Evolutionary conservation across 2,888 invertebrate genomes (phyloP), one percentile per base, ranked within the genome.

Genomic region (Drosophila falleni): DNA sequence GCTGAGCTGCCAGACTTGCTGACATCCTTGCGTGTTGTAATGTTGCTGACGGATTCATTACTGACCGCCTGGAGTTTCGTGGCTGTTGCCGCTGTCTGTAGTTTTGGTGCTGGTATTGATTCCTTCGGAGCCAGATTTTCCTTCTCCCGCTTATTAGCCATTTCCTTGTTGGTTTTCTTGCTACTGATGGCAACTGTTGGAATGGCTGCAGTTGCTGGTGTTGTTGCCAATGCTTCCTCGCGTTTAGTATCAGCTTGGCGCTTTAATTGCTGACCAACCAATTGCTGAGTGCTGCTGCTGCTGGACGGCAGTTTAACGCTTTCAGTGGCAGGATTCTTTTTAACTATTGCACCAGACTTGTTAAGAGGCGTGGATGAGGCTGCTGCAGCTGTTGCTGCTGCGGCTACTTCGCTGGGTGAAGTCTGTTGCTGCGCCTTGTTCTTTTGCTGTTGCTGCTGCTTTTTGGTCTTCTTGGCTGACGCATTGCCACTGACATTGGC

Each of bases 1-100:
- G 42, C 16, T 13, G 50, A 35, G 35, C 29, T 31, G 39, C 44
- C 33, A 15, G 33, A 31, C 16, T 31, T 61, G 37, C 39, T 51
- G 29, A 47, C 9, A 3, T 95, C 95, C 65, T 94, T 94, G 80
- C 93, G 94, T 65, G 72, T 71, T 47, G 74, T 67, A 64, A 87
- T 76, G 15, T 82, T 80, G 51, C 68, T 71, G 5, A 72, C 67
- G 6, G 78, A 80, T 37, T 89, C 89, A 35, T 64, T 85, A 49
- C 60, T 70, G 23, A 70, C 74, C 3, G 78, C 63, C 41, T 66
- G 81, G 23, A 70, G 62, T 49, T 73, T 82, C 33, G 26, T 49
- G 23, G 37, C 56, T 39, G 74, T 33, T 16, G 62, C 46, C 33
- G 70, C 9, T 11, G 39, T 31, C 13, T 47, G 41, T 4, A 70